Percentiles rank a stretch among this genome's conserved stretches.
Evolutionary conservation across 1,140 invertebrate species (phyloP).

Genomic region (Drosophila ananassae): DNA sequence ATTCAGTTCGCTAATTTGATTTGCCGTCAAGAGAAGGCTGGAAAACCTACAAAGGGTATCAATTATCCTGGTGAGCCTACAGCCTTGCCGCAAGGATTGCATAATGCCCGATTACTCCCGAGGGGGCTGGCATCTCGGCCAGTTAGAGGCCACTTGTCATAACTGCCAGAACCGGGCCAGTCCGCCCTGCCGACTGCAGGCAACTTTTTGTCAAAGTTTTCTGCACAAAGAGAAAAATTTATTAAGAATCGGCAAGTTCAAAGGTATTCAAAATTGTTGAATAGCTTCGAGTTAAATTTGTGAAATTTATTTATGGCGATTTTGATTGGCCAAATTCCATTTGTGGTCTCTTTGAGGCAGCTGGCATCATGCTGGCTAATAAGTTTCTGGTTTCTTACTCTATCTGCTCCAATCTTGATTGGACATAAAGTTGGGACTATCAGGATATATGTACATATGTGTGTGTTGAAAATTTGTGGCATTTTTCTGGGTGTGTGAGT

Average conservation of each 20-base stretch:
- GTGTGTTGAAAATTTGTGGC: slow-evolving; percentile 11
- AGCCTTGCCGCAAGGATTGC: slow-evolving; percentile 59
- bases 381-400: slow-evolving; percentile 31
- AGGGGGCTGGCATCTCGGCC: neutral
- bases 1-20: slow-evolving; percentile 79
- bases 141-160: slow-evolving; percentile 65
- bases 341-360: neutral
- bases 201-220: slow-evolving; percentile 73
- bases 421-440: slow-evolving; percentile 29
- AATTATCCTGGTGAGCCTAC: slow-evolving; percentile 33
- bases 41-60: slow-evolving; percentile 24
- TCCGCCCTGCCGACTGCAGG: slow-evolving; percentile 24
- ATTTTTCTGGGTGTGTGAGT: slow-evolving; percentile 25
- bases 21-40: slow-evolving; percentile 34
- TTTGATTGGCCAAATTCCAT: slow-evolving; percentile 1
- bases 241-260: neutral
- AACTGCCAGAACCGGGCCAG: slow-evolving; percentile 50
- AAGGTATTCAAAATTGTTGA: neutral
- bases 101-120: slow-evolving; percentile 73
- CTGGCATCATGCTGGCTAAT: slow-evolving; percentile 29
- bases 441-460: slow-evolving; percentile 12
- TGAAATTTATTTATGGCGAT: neutral
- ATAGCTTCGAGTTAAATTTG: neutral
- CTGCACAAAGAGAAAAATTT: slow-evolving; percentile 20
- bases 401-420: slow-evolving; percentile 39